phyloP scores from a whole-genome alignment of 92 coral and sea anemone genomes.

The Micromussa lordhowensis region DNA sequence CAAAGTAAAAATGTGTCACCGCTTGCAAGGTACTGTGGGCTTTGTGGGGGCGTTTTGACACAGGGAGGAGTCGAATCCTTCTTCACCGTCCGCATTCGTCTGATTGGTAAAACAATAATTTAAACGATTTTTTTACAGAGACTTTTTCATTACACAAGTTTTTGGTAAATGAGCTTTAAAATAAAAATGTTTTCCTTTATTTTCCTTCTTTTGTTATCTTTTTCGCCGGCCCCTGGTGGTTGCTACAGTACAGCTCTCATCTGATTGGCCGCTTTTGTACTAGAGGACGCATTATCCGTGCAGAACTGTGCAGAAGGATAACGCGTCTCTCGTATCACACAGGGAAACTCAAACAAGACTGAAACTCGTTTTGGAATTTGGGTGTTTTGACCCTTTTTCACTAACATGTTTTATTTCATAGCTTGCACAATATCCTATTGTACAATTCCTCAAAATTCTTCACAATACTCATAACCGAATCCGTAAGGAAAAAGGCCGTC shows the following conservation, averaged over 20 bases:
- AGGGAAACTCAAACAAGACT: no score
- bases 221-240: neutral
- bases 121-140: neutral
- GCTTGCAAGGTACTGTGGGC: conserved; percentile 45
- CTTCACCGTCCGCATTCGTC: neutral
- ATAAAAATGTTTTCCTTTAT: neutral
- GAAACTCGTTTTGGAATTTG: neutral
- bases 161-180: neutral
- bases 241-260: neutral
- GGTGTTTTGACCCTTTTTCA: neutral
- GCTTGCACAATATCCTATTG: no score
- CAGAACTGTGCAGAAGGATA: no score
- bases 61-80: neutral
- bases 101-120: neutral
- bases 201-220: neutral
- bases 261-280: neutral
- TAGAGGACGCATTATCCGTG: no score
- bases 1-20: neutral
- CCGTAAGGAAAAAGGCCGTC: neutral
- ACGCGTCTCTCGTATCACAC: no score
- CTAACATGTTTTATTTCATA: neutral
- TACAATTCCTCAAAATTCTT: no score
- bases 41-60: conserved; percentile 40
- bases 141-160: neutral
- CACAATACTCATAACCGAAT: no score